Conservation (phyloP, 2,888 invertebrate genomes). For the Leptothorax acervorum region DNA sequence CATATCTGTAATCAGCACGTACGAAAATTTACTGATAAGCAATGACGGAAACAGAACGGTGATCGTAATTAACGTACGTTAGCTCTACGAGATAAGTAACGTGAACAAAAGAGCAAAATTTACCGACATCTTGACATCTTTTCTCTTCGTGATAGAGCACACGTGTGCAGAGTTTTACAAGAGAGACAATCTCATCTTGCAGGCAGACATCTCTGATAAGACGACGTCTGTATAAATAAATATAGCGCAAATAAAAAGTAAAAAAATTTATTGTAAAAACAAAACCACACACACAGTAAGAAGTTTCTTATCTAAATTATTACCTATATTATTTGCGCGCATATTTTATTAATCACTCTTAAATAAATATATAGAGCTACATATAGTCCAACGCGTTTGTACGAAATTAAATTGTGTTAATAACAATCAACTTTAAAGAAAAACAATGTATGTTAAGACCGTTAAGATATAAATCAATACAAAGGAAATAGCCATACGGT, state of each 20-base stretch:
- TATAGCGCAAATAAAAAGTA: slow-evolving; percentile 4
- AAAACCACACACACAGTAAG: background rate
- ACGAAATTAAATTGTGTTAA: background rate
- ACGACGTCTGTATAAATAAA: slow-evolving; percentile 4
- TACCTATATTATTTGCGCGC: background rate
- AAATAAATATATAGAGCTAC: background rate
- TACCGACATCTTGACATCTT: slow-evolving; percentile 37
- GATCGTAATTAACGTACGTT: slow-evolving; percentile 3
- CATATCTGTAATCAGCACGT: background rate
- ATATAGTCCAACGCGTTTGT: background rate
- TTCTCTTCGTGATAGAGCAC: slow-evolving; percentile 8
- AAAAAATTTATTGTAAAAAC: background rate
- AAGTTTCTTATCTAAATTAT: background rate
- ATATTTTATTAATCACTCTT: background rate
- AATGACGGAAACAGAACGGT: slow-evolving; percentile 8
- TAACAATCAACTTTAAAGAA: background rate
- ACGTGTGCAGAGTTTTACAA: background rate
- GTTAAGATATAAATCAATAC: no score
- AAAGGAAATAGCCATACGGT: no score
- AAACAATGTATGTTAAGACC: no score
- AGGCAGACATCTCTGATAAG: slow-evolving; percentile 20
- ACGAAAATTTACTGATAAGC: slow-evolving; percentile 35
- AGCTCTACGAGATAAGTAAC: slow-evolving; percentile 13
- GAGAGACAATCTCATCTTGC: slow-evolving; percentile 28
- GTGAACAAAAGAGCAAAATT: slow-evolving; percentile 35